Evolutionary conservation across 2,113 vertebrate species (phyloP).

Genomic region (Piprites chloris): DNA sequence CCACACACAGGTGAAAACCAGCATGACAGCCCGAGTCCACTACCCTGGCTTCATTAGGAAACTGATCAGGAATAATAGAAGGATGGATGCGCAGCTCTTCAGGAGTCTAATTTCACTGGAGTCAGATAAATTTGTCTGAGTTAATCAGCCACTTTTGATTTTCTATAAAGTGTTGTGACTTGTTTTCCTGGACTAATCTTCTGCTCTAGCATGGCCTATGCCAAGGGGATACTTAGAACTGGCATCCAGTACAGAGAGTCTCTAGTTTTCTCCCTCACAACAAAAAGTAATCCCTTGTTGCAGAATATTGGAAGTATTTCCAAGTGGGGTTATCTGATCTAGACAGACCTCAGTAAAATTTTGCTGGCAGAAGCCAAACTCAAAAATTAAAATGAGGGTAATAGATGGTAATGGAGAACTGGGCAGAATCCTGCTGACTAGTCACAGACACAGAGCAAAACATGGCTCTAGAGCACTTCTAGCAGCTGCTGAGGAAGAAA

Average conservation of each 20-base stretch:
- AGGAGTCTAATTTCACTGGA: background rate
- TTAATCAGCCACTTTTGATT: background rate
- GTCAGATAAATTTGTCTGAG: background rate
- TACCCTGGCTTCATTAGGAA: background rate
- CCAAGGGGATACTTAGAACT: background rate
- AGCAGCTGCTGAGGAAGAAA: background rate
- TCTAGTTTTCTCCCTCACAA: background rate
- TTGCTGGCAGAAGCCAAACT: background rate
- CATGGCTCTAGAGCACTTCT: accelerated
- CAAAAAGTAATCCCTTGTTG: background rate
- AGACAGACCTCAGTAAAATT: background rate
- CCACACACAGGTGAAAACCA: background rate
- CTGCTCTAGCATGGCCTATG: background rate
- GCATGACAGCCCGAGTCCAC: background rate
- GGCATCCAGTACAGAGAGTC: background rate
- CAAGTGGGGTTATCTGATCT: background rate
- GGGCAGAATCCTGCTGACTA: background rate
- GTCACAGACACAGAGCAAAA: background rate
- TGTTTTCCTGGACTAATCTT: background rate
- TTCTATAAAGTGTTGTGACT: background rate
- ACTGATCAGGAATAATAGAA: background rate
- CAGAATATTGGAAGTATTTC: background rate
- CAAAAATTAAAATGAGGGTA: background rate
- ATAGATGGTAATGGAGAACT: background rate
- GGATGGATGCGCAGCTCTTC: background rate